Conservation (phyloP, 2,888 invertebrate species). For the Mythimna pallens region DNA sequence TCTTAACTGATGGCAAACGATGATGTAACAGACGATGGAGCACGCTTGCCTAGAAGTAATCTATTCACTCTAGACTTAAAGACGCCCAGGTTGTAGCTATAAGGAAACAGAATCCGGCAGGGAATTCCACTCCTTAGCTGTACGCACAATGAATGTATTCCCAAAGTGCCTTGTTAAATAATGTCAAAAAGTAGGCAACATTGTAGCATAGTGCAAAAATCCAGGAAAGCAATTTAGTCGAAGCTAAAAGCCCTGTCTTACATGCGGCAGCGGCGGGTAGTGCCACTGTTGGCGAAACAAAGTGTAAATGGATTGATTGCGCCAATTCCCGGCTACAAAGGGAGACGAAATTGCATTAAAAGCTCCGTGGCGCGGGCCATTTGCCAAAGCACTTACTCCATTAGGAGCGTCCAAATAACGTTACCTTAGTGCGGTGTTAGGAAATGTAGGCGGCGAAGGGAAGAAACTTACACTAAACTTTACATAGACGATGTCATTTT, state of each 20-base stretch:
- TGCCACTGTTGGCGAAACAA: constrained; percentile 89
- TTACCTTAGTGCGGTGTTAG: constrained; percentile 84
- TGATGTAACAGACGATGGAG: too few species aligned
- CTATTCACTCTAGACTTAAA: too few species aligned
- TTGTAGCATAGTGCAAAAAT: constrained; percentile 61
- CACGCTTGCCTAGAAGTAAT: too few species aligned
- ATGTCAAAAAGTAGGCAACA: constrained; percentile 4
- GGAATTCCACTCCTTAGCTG: too few species aligned
- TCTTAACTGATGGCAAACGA: too few species aligned
- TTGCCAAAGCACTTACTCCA: constrained; percentile 89
- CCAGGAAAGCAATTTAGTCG: constrained; percentile 77
- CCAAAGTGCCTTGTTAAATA: not conserved
- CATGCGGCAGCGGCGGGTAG: constrained; percentile 71
- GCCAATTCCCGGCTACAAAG: constrained; percentile 90
- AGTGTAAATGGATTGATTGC: constrained; percentile 91
- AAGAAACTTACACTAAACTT: constrained; percentile 43
- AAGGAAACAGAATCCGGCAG: too few species aligned
- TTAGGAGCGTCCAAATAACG: constrained; percentile 88
- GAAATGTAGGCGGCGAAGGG: constrained; percentile 60
- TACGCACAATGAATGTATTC: too few species aligned
- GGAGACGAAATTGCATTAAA: constrained; percentile 89
- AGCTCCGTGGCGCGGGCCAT: constrained; percentile 89
- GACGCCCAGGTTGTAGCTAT: too few species aligned
- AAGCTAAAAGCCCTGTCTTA: constrained; percentile 81
- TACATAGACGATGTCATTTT: not conserved